Conservation (phyloP, 2,797 vertebrate species). For the Sebastes wilsoni region DNA sequence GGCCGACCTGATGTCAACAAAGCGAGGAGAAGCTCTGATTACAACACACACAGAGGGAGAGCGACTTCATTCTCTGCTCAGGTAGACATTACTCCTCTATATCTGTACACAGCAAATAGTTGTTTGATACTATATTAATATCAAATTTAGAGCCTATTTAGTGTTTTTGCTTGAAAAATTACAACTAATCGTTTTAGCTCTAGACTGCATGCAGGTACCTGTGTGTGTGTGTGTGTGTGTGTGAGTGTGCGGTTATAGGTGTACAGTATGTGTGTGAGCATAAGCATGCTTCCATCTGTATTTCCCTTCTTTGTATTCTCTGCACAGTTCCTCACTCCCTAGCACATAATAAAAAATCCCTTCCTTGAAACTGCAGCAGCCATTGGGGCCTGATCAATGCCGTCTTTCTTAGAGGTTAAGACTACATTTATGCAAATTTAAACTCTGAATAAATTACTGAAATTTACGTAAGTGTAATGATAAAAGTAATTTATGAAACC, state of each 20-base stretch:
- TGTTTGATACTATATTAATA: too few species aligned
- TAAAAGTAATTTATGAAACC: conserved; percentile 2
- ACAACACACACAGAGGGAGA: too few species aligned
- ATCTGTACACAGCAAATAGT: too few species aligned
- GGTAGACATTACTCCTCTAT: too few species aligned
- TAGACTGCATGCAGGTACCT: background rate
- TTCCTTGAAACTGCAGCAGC: background rate
- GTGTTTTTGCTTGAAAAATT: background rate
- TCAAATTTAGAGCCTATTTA: background rate
- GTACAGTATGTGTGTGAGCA: background rate
- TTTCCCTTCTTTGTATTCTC: conserved; percentile 5
- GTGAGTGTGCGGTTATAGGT: background rate
- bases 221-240: too few species aligned
- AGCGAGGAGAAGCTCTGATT: too few species aligned
- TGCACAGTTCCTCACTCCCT: background rate
- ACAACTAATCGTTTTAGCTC: background rate
- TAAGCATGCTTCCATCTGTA: background rate
- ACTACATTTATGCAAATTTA: conserved; percentile 15
- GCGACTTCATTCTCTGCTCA: too few species aligned
- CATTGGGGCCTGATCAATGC: background rate
- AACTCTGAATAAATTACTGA: background rate
- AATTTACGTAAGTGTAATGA: background rate
- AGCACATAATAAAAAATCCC: background rate
- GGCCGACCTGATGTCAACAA: too few species aligned
- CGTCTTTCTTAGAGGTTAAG: background rate